Evolutionary conservation across 2,888 invertebrate species (phyloP).

Genomic region (Sepioteuthis lessoniana): DNA sequence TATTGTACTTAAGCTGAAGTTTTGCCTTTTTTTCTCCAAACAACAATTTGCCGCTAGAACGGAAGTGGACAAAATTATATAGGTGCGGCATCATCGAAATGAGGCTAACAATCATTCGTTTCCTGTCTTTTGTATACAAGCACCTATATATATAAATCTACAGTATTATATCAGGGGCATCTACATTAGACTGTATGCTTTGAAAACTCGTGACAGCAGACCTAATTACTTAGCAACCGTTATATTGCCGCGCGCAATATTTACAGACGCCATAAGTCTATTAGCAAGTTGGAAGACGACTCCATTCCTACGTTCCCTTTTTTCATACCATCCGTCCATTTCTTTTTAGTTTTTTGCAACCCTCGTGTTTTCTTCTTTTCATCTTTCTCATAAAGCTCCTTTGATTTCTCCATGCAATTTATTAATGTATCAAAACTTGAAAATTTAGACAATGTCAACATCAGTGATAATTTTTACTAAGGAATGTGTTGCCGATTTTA

Average conservation of each 20-base stretch:
- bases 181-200: background rate
- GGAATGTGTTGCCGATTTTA: no score
- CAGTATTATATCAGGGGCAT: background rate
- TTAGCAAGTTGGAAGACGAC: background rate
- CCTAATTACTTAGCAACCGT: constrained; percentile 25
- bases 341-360: background rate
- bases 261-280: constrained; percentile 8
- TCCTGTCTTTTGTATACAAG: background rate
- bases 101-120: background rate
- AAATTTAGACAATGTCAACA: no score
- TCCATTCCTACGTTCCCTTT: background rate
- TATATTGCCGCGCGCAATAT: background rate
- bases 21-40: background rate
- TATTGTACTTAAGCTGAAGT: background rate
- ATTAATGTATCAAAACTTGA: no score
- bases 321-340: background rate
- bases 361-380: background rate
- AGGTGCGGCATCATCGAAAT: background rate
- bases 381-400: background rate
- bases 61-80: background rate
- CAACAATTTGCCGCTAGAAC: constrained; percentile 7
- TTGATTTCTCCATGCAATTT: no score
- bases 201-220: background rate
- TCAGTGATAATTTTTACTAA: no score
- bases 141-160: constrained; percentile 4